Evolutionary conservation across 2,888 invertebrate species (phyloP).

Genomic region (Calephelis perditalis): DNA sequence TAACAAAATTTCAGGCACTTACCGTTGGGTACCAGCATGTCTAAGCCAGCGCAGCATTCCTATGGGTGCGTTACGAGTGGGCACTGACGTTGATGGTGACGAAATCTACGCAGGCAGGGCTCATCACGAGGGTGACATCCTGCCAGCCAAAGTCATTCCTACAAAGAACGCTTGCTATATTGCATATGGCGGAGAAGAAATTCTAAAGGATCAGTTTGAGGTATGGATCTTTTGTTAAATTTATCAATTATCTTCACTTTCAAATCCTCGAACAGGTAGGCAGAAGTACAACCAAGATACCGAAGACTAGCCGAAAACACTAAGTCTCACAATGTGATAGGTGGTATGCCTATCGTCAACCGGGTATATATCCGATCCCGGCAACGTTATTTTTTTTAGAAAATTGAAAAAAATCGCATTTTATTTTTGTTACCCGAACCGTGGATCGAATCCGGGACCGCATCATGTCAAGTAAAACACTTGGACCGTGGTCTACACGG

Average conservation of each 20-base stretch:
- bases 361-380: no score
- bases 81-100: constrained; percentile 84
- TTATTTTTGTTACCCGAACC: no score
- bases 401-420: no score
- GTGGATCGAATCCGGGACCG: no score
- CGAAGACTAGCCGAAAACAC: no score
- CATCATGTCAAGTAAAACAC: no score
- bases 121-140: constrained; percentile 80
- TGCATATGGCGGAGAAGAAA: constrained; percentile 79
- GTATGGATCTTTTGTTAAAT: constrained; percentile 40
- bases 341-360: no score
- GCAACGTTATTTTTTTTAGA: no score
- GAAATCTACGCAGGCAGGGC: constrained; percentile 86
- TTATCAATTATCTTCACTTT: background rate
- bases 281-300: no score
- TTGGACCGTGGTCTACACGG: no score
- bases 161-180: constrained; percentile 82
- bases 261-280: no score
- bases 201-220: constrained; percentile 81
- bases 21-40: constrained; percentile 72
- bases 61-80: constrained; percentile 72
- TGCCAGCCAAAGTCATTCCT: constrained; percentile 84
- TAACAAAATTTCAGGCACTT: constrained; percentile 50
- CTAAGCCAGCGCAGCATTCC: constrained; percentile 68
- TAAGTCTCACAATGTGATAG: no score